Evolutionary conservation across 2,888 invertebrate species (phyloP).

Genomic region (Arctia plantaginis): DNA sequence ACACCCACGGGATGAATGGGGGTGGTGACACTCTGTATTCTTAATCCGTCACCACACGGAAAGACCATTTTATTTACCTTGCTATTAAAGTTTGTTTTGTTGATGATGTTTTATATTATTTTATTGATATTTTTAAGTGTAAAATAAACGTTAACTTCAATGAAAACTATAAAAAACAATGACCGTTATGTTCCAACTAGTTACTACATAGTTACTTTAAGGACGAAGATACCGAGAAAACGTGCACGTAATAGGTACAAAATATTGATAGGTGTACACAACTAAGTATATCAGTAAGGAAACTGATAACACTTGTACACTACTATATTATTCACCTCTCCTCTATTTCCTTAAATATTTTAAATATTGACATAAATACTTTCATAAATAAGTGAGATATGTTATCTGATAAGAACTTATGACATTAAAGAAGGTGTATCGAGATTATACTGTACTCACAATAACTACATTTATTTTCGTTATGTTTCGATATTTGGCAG

Average conservation of each 20-base stretch:
- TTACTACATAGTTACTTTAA: neutral
- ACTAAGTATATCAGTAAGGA: slow-evolving; percentile 7
- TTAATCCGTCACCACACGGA: too few relatives aligned
- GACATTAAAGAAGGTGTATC: neutral
- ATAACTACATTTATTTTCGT: neutral
- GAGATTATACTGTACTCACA: neutral
- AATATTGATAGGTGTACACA: neutral
- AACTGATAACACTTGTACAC: slow-evolving; percentile 6
- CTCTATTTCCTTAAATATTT: slow-evolving; percentile 7
- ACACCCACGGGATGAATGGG: too few relatives aligned
- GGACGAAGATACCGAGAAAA: neutral
- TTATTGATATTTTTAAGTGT: too few relatives aligned
- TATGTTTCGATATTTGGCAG: neutral
- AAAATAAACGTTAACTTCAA: neutral
- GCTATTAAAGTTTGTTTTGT: neutral
- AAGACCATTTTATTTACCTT: neutral
- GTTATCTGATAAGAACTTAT: slow-evolving; percentile 15
- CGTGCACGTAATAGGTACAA: neutral
- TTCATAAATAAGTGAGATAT: neutral
- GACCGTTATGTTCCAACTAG: neutral
- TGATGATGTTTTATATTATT: neutral
- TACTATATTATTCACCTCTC: neutral
- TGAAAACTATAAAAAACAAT: neutral
- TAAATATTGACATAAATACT: slow-evolving; percentile 13
- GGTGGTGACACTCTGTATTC: too few relatives aligned